A percentile compares a stretch with the other conserved stretches of the same genome.
Conservation (phyloP, 2,797 vertebrate species). For the Spinus olivaceus region DNA sequence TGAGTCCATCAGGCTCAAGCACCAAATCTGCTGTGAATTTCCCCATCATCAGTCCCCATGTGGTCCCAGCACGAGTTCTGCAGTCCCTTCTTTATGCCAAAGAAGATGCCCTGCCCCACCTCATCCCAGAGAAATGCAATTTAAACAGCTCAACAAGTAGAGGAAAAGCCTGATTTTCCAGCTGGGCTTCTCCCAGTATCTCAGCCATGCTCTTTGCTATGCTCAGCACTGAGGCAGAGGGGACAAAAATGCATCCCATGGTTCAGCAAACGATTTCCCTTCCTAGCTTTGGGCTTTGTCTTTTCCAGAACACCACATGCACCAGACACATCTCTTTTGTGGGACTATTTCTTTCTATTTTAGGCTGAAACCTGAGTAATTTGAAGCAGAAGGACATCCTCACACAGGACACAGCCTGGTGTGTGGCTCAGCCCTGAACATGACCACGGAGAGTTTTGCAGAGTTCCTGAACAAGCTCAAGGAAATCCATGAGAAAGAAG, state of each 20-base stretch:
- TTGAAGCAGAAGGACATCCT: background rate
- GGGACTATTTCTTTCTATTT: background rate
- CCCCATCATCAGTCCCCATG: background rate
- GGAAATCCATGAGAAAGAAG: conserved; percentile 88
- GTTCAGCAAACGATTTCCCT: background rate
- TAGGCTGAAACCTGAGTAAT: background rate
- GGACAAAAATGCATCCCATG: background rate
- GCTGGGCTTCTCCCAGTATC: background rate
- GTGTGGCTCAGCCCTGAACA: background rate
- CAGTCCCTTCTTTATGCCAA: background rate
- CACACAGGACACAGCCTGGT: fast-evolving
- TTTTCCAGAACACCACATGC: background rate
- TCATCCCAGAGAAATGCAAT: background rate
- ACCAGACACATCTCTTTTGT: background rate
- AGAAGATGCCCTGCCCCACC: background rate
- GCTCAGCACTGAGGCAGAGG: background rate
- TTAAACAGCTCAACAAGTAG: background rate
- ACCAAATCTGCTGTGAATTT: background rate
- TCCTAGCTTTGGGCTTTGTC: background rate
- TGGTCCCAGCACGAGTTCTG: fast-evolving
- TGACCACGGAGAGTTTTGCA: conserved; percentile 81
- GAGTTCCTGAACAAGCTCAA: conserved; percentile 86
- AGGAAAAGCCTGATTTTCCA: background rate
- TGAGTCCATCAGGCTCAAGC: background rate
- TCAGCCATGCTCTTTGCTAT: background rate